Conservation (phyloP, 2,888 invertebrate genomes). For the Thera obeliscata region DNA sequence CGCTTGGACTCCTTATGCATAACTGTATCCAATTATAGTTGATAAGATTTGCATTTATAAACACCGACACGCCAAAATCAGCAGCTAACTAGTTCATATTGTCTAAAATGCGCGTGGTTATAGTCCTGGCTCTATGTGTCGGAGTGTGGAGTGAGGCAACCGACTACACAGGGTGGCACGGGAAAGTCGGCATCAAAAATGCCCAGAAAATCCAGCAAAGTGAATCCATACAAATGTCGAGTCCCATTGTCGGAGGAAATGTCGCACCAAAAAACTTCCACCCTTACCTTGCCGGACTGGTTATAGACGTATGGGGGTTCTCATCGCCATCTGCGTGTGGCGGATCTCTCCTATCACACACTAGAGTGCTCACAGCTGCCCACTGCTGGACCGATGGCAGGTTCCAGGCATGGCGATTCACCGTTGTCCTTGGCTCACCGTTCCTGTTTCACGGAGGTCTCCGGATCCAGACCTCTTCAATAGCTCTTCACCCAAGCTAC, state of each 20-base stretch:
- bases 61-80: constrained; percentile 25
- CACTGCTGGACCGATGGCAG: constrained; percentile 72
- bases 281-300: constrained; percentile 67
- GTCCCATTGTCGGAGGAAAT: constrained; percentile 65
- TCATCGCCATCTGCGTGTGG: constrained; percentile 64
- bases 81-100: constrained; percentile 32
- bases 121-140: constrained; percentile 45
- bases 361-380: constrained; percentile 67
- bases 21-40: no score
- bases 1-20: no score
- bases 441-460: constrained; percentile 67
- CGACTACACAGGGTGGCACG: constrained; percentile 58
- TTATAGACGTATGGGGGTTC: constrained; percentile 62
- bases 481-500: constrained; percentile 61
- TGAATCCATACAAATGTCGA: constrained; percentile 45
- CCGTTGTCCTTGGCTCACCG: constrained; percentile 65
- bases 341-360: constrained; percentile 60
- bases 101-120: constrained; percentile 48
- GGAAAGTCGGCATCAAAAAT: constrained; percentile 60
- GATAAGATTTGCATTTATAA: constrained; percentile 45
- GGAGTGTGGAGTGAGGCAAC: constrained; percentile 33
- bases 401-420: constrained; percentile 62
- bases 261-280: constrained; percentile 61
- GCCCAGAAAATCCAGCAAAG: constrained; percentile 56
- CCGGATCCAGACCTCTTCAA: constrained; percentile 51